Base-by-base conservation (phyloP, 1,140 invertebrate species). In the Drosophila sechellia region DNA sequence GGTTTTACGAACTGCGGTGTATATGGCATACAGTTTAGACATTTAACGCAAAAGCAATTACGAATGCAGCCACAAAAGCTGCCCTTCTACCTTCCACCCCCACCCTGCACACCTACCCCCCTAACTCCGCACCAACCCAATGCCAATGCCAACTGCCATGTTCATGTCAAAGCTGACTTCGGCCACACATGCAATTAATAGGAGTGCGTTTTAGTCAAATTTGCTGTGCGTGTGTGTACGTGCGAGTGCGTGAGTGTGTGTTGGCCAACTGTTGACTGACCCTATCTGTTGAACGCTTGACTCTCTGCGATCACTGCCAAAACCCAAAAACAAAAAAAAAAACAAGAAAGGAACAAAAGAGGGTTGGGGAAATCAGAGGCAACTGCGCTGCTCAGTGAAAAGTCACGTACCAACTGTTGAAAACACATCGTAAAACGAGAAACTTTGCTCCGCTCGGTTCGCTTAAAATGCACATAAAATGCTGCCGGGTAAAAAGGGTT, bases 321-420 rank as follows among this genome's bases (percentile, higher is more conserved):
- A 83, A 83, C 61, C 27, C 25, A 25, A 31, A 31, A 31, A 31
- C 2, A 3, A 10, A 8, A 31, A 31, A 31, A 2, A 31, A 31
- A 31, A 31, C 8, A 31, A 31, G 0, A 1, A 3, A 31, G 20
- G 20, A 31, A 31, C 8, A 6, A 31, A 31, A 74, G 48, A 56
- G 53, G 52, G 43, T 56, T 43, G 55, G 48, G 49, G 45, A 79
- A 85, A 85, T 80, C 60, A 59, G 45, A 76, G 74, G 35, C 63
- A 83, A 87, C 69, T 86, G 75, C 79, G 64, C 31, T 53, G 74
- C 78, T 79, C 77, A 56, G 72, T 89, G 76, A 70, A 89, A 89
- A 87, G 84, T 89, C 84, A 87, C 84, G 84, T 87, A 84, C 60
- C 77, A 83, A 87, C 84, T 86, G 83, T 86, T 86, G 75, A 68